Percentiles rank a stretch among this genome's conserved stretches.
Conservation (phyloP, 2,113 vertebrate genomes). For the Apteryx mantelli region DNA sequence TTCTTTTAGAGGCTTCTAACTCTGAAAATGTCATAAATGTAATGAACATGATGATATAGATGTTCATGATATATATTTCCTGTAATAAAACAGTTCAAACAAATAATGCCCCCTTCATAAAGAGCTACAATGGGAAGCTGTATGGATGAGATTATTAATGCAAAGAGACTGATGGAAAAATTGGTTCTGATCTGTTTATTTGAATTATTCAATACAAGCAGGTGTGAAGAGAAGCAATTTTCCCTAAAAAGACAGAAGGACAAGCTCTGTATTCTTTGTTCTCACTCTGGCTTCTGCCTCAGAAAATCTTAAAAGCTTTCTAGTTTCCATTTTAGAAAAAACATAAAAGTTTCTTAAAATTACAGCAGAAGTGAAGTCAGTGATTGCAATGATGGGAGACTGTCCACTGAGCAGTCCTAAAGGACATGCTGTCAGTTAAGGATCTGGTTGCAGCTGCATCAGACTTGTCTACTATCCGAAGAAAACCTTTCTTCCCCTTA, state of each 20-base stretch:
- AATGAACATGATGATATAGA: neutral
- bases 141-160: neutral
- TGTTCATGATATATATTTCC: neutral
- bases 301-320: neutral
- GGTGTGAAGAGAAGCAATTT: neutral
- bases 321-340: neutral
- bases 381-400: neutral
- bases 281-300: neutral
- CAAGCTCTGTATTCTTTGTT: neutral
- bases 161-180: neutral
- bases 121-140: neutral
- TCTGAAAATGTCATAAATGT: neutral
- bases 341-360: neutral
- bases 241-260: neutral
- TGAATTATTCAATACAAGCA: neutral
- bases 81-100: neutral
- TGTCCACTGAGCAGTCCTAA: fast-evolving
- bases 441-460: neutral
- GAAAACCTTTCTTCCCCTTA: neutral
- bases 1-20: neutral
- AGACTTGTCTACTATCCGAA: neutral
- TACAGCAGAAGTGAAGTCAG: neutral
- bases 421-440: neutral
- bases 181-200: neutral
- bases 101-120: neutral